Evolutionary conservation across 2,113 vertebrate genomes (phyloP).

Genomic region (Pteruthius melanotis): DNA sequence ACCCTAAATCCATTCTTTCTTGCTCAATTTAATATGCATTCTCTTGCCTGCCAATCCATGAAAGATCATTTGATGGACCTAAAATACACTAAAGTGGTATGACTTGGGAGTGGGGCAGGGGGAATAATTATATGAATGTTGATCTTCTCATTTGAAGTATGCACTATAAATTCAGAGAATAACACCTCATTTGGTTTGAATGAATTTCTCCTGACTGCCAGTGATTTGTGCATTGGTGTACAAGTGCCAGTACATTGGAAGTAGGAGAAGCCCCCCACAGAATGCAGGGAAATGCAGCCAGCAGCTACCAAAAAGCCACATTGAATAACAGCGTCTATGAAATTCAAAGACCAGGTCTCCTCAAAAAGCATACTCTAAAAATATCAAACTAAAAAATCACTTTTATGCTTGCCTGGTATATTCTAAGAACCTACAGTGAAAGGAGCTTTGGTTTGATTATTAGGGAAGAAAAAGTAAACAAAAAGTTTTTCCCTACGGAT

Average conservation of each 20-base stretch:
- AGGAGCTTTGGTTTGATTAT: neutral
- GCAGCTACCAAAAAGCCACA: neutral
- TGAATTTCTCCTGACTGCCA: neutral
- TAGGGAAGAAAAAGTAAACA: neutral
- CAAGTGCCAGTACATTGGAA: neutral
- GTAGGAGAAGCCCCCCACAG: neutral
- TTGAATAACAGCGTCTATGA: neutral
- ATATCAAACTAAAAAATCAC: neutral
- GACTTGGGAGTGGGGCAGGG: neutral
- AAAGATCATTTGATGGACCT: neutral
- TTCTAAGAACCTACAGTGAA: neutral
- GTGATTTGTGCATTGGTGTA: neutral
- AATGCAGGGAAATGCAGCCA: neutral
- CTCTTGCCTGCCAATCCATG: neutral
- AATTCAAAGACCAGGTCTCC: neutral
- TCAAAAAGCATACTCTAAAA: neutral
- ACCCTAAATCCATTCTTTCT: neutral
- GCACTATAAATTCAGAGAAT: neutral
- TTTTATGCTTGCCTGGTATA: neutral
- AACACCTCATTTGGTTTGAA: neutral
- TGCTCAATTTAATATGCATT: neutral
- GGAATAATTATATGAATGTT: neutral
- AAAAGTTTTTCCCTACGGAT: neutral
- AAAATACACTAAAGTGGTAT: neutral
- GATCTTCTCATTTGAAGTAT: neutral